Base-by-base conservation (phyloP, 2,888 invertebrate species). In the Nezara viridula region DNA sequence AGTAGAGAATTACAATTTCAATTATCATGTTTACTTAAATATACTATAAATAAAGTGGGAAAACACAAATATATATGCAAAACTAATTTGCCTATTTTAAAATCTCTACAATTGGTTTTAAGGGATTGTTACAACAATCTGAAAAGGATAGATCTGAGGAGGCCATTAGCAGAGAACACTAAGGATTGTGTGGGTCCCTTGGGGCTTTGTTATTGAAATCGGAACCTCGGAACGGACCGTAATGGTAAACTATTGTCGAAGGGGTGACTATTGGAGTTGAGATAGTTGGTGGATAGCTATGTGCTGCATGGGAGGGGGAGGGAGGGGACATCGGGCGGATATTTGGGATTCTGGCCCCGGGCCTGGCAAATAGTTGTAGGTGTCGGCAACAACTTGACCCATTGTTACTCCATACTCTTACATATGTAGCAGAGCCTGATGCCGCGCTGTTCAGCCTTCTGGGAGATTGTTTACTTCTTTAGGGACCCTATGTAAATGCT, bases 121-220 rank as follows among this genome's bases (percentile, higher is more conserved):
- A 27, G 27, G 27, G 27, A 16, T n/a, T 3, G 14, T 60, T 16
- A 27, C 27, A 27, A 27, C 60, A 4, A 16, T 60, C 14, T 60
- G 60, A 60, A 60, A 60, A 60, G 27, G 60, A 27, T 4, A 60
- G 27, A 60, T 60, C 60, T 60, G 27, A 60, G 16, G 27, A 60
- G 60, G 60, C 60, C 55, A 55, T 55, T 55, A 55, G n/a, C n/a
- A 27, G 14, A 27, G 27, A 60, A 60, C 60, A 27, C 60, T n/a
- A 60, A 60, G 60, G 60, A 60, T 60, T 60, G 27, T 60, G 27
- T 14, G 24, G 55, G n/a, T 24, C 55, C 55, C 19, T 24, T 55
- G 7, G 27, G 27, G 60, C 60, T 60, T 60, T 60, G 60, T 60
- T 60, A 60, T 60, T 60, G 60, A 60, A 60, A 60, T 60, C 60